These are phyloP conservation scores for Dryomyza anilis DNA, from an alignment of 2,888 invertebrate species.

Conservation along the genomic window DNA sequence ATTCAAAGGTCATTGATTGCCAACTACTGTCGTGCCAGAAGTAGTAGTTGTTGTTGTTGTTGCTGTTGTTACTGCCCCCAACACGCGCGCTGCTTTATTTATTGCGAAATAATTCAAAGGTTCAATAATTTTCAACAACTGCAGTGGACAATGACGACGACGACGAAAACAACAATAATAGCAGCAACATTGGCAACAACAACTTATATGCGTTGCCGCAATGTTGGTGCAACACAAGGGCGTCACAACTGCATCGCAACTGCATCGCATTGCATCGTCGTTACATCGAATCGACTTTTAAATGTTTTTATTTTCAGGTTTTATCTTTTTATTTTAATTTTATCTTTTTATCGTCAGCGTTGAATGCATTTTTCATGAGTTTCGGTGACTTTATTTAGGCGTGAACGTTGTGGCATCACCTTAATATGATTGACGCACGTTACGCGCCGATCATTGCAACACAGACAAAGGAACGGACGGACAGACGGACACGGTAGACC, in stretches of 20 bases:
- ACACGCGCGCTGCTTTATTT: background rate
- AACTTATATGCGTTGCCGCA: background rate
- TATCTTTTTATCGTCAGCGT: background rate
- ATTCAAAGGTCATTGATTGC: conserved; percentile 10
- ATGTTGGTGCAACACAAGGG: background rate
- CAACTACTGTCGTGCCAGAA: background rate
- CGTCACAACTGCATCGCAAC: background rate
- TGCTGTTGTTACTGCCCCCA: background rate
- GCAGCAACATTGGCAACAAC: background rate
- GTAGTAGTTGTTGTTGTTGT: background rate
- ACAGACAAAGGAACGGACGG: too few species aligned
- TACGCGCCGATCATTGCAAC: background rate
- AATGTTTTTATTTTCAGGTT: too few species aligned
- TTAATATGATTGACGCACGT: background rate
- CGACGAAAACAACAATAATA: background rate
- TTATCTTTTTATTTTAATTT: too few species aligned
- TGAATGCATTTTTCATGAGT: conserved; percentile 25
- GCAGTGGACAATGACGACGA: conserved; percentile 2
- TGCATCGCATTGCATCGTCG: background rate
- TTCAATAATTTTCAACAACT: conserved; percentile 3
- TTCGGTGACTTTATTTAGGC: conserved; percentile 12
- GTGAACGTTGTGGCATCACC: background rate
- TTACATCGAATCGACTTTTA: background rate
- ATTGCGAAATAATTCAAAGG: conserved; percentile 5
- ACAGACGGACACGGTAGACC: too few species aligned